Evolutionary conservation across 1,140 invertebrate species (phyloP).

Genomic region (Rhynchophorus ferrugineus): DNA sequence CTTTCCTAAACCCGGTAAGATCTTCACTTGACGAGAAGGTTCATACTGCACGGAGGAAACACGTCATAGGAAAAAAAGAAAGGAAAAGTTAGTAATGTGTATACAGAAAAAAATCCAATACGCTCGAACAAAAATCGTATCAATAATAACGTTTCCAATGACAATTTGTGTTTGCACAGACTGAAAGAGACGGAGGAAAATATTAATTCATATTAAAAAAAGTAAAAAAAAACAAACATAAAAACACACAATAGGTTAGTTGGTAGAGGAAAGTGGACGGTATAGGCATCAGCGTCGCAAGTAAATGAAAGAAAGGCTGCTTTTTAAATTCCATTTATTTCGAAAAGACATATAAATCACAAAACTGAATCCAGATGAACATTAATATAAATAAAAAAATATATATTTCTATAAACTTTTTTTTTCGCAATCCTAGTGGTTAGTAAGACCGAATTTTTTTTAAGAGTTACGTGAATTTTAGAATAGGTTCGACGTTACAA

Average conservation of each 20-base stretch:
- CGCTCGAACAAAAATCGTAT: neutral
- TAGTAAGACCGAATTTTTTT: too few relatives aligned
- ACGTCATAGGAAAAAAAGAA: constrained; percentile 23
- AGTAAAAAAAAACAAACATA: constrained; percentile 13
- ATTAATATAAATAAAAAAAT: constrained; percentile 14
- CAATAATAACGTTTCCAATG: neutral
- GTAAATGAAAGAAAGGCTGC: too few relatives aligned
- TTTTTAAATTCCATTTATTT: constrained; percentile 13
- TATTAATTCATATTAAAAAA: constrained; percentile 4
- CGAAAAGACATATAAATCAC: constrained; percentile 16
- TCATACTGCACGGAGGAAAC: constrained; percentile 22
- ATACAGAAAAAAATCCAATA: constrained; percentile 2
- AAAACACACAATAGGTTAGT: constrained; percentile 24
- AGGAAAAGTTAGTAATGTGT: constrained; percentile 22
- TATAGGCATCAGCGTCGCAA: too few relatives aligned
- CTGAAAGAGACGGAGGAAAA: constrained; percentile 3
- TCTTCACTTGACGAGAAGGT: constrained; percentile 38
- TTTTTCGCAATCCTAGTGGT: too few relatives aligned
- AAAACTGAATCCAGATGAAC: constrained; percentile 2
- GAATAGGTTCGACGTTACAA: neutral
- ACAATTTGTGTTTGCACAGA: constrained; percentile 10
- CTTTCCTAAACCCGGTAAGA: constrained; percentile 40
- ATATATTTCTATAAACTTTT: neutral
- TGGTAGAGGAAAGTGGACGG: neutral
- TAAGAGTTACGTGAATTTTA: too few relatives aligned